Base-by-base conservation (phyloP, 1,140 invertebrate species). In the Drosophila fuyamai region DNA sequence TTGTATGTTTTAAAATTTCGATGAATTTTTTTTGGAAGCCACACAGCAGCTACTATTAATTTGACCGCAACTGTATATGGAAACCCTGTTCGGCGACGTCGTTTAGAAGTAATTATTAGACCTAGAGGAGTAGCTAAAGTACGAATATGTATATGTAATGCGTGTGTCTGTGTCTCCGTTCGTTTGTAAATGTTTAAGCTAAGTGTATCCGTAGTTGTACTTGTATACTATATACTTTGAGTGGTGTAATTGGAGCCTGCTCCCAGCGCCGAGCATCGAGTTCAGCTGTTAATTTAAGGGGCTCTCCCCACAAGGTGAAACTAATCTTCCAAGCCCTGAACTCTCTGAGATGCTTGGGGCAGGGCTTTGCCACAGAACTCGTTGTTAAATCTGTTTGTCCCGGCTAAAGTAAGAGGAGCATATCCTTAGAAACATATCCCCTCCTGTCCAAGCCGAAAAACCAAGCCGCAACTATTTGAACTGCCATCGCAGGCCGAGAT, bases 151-250 rank as follows among this genome's bases (percentile, higher is more conserved):
- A 70, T 70, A 50, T 78, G 79, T 83, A 59, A 76, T 56, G 71
- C 44, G 81, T 79, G 74, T 82, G 74, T 82, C 62, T 86, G 63
- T 86, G 62, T 66, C 56, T 62, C 50, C 74, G 75, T 79, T 73
- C 60, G 74, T 82, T 88, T 88, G 83, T 86, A 86, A 63, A 88
- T 86, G 83, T 88, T 77, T 82, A 83, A 68, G 35, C 38, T 88
- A 88, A 89, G 70, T 71, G 80, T 83, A 67, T 47, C 67, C 66
- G 61, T 88, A 86, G 83, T 8, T 46, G 36, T 85, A 85, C 65
- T 53, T 83, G 73, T 58, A 59, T 66, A 59, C 62, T 75, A 68
- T 68, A 54, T 41, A 23, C 56, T 47, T 70, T 57, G 66, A 71
- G 43, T 48, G 36, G 44, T 70, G 65, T 48, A 57, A 35, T 32